These are phyloP conservation scores for Heterotilapia buettikoferi DNA, from an alignment of 2,113 vertebrate species.

Conservation along the genomic window DNA sequence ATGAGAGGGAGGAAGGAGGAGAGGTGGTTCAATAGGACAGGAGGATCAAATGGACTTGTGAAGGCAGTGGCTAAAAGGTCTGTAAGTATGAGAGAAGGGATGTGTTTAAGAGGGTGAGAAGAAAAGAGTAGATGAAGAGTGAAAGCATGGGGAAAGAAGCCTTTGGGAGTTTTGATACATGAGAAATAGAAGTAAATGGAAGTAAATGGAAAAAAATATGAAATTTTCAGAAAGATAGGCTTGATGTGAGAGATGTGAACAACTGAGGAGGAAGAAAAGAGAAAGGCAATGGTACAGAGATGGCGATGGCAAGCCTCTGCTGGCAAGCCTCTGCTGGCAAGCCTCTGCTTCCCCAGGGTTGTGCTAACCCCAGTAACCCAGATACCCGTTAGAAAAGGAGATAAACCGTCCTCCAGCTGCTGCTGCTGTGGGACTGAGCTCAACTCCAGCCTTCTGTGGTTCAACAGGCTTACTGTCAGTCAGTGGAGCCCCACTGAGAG, in stretches of 20 bases:
- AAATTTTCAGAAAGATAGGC: not conserved
- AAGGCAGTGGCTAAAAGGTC: slow-evolving; percentile 20
- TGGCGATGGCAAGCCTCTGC: not conserved
- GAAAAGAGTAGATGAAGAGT: not conserved
- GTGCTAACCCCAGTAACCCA: slow-evolving; percentile 53
- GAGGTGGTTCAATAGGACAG: slow-evolving; percentile 49
- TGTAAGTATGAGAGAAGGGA: not conserved
- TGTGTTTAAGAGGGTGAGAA: not conserved
- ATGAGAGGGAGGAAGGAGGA: slow-evolving; percentile 55
- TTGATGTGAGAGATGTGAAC: not conserved
- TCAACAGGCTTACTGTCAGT: slow-evolving; percentile 28
- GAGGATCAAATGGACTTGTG: slow-evolving; percentile 46
- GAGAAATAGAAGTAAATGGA: not conserved
- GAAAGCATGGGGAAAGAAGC: not conserved
- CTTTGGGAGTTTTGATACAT: not conserved
- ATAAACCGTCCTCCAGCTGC: slow-evolving; percentile 22
- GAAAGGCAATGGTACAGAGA: not conserved
- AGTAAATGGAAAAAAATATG: not conserved
- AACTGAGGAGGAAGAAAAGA: not conserved
- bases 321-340: not conserved
- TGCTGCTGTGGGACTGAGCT: slow-evolving; percentile 21
- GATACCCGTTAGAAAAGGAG: slow-evolving; percentile 31
- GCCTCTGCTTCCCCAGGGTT: slow-evolving; percentile 7
- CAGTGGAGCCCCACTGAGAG: slow-evolving; percentile 32
- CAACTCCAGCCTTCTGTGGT: slow-evolving; percentile 20